Base-by-base conservation (phyloP, 2,888 invertebrate species). In the Heliconius hortense region DNA sequence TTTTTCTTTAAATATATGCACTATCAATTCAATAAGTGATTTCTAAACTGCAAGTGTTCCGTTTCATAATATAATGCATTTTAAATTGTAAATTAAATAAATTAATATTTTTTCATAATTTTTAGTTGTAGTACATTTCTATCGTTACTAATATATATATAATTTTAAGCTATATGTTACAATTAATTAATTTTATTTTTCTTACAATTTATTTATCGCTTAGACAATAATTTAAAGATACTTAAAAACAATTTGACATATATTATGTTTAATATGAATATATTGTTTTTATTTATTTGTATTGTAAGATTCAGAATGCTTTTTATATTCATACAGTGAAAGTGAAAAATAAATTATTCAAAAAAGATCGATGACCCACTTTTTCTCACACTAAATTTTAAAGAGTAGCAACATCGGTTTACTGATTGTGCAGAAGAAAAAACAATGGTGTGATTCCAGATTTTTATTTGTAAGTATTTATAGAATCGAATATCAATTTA, bases 401-500 rank as follows among this genome's bases (percentile, higher is more conserved):
- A 80, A 83, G 82, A 35, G 80, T 89, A 84, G 92, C 88, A 92
- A 92, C 91, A 91, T 86, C 84, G 85, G 84, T 86, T 87, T 86
- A 88, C 91, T 91, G 91, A 92, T 92, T 92, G 90, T 92, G 92
- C 90, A 91, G 92, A 90, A 90, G 92, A 92, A 93, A 93, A 94
- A 94, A 94, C 94, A 94, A 94, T 94, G 94, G 94, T 94, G 94
- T 94, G 92, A 94, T 92, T 94, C 92, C 92, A 93, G 93, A 93
- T 91, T 94, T 93, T 94, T 93, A 93, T 94, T 93, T 94, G 94
- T 94, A 93, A 94, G 94, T 94, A 94, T 93, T 93, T 91, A 91
- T 93, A 93, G 94, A 93, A 91, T 91, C 86, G 85, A 86, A 87
- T 90, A 90, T 87, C 88, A 90, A 89, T 91, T 88, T 87, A 86